Conservation (phyloP, 2,797 vertebrate genomes). For the Huso huso region DNA sequence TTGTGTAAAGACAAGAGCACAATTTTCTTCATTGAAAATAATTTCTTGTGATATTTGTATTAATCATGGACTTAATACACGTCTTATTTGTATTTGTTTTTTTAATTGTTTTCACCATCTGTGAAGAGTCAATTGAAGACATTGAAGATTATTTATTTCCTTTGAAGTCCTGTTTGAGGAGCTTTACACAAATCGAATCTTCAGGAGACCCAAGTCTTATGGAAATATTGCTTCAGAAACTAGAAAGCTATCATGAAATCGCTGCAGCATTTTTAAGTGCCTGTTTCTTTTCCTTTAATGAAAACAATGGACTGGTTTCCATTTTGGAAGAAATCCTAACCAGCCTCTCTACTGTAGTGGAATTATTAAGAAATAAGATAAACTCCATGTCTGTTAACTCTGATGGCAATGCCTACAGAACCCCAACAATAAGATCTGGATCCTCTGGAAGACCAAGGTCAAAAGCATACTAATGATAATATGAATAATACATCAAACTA, state of each 20-base stretch:
- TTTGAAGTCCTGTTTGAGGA: not conserved
- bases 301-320: no score
- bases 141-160: no score
- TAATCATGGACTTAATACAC: no score
- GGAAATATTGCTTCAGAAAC: not conserved
- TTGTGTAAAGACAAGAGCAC: no score
- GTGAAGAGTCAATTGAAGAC: no score
- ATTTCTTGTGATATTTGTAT: no score
- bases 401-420: not conserved
- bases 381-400: not conserved
- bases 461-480: not conserved
- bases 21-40: no score
- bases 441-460: not conserved
- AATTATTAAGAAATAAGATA: not conserved
- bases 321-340: not conserved
- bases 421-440: not conserved
- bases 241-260: not conserved
- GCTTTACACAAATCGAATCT: not conserved
- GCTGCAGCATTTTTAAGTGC: not conserved
- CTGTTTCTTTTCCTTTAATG: not conserved
- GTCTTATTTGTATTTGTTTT: no score
- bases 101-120: no score
- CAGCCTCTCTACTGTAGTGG: not conserved
- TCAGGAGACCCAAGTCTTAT: not conserved
- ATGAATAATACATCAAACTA: not conserved